Conservation (phyloP, 1,140 invertebrate genomes). For the Nymphalis io region DNA sequence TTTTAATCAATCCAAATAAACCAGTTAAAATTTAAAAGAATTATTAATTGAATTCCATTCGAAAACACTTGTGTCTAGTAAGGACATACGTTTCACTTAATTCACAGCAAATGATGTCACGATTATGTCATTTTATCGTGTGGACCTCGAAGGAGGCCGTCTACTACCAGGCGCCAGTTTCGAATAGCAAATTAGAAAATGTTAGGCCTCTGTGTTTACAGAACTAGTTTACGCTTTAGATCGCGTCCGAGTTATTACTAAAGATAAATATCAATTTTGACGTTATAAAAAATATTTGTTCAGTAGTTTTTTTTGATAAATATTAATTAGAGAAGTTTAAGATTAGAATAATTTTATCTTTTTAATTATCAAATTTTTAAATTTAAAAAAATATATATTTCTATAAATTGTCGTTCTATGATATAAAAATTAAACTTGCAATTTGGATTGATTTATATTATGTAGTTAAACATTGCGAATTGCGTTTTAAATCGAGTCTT, state of each 20-base stretch:
- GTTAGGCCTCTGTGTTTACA: constrained; percentile 4
- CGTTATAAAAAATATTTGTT: background rate
- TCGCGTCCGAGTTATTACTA: background rate
- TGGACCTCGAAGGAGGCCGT: constrained; percentile 47
- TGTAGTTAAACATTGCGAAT: background rate
- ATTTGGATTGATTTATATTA: too few relatives aligned
- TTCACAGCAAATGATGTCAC: constrained; percentile 57
- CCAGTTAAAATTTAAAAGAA: constrained; percentile 5
- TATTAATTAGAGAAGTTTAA: background rate
- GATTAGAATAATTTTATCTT: background rate
- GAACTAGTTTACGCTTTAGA: constrained; percentile 10
- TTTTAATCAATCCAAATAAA: constrained; percentile 31
- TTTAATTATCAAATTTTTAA: background rate
- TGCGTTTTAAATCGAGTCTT: background rate
- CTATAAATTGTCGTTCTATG: too few relatives aligned
- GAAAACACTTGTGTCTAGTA: background rate
- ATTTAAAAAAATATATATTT: too few relatives aligned
- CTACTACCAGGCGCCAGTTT: constrained; percentile 31
- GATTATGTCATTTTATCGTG: constrained; percentile 49
- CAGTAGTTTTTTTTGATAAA: background rate
- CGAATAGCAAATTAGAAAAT: constrained; percentile 49
- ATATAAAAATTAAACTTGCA: background rate
- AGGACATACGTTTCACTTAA: constrained; percentile 36
- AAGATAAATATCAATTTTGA: too few relatives aligned
- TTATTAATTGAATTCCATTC: constrained; percentile 3